phyloP scores from a whole-genome alignment of 2,113 vertebrate species.

The Oryzias melastigma region DNA sequence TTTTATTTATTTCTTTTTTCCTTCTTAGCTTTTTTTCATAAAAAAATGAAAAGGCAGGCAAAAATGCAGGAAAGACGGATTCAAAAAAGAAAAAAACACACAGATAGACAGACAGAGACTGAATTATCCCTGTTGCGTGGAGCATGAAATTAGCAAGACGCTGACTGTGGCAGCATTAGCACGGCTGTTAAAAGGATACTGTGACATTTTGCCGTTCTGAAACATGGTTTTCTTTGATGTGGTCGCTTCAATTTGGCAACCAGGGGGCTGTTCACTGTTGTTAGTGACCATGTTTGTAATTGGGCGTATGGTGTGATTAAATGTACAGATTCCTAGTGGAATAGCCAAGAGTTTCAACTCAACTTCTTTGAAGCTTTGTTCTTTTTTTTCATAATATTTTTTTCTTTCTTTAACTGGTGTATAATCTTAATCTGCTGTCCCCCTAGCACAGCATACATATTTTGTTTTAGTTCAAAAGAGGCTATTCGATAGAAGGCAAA shows the following conservation, averaged over 20 bases:
- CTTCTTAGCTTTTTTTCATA: conserved; percentile 16
- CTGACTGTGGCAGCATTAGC: conserved; percentile 72
- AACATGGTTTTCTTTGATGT: conserved; percentile 41
- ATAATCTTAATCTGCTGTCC: no score
- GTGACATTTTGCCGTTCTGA: conserved; percentile 54
- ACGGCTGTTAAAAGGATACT: conserved; percentile 65
- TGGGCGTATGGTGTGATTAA: neutral
- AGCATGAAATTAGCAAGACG: conserved; percentile 74
- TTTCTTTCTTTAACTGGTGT: neutral
- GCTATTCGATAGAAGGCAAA: no score
- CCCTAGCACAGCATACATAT: no score
- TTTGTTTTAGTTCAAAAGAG: no score
- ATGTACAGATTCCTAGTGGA: neutral
- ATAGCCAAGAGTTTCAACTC: conserved; percentile 12
- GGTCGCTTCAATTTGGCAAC: conserved; percentile 19
- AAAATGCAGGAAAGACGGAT: conserved; percentile 21
- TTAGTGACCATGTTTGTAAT: conserved; percentile 18
- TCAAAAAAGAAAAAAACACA: conserved; percentile 23
- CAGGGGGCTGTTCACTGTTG: conserved; percentile 19
- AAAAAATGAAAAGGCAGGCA: conserved; percentile 7
- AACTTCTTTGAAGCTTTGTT: neutral
- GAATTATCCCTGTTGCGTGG: conserved; percentile 70
- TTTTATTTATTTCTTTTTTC: conserved; percentile 5
- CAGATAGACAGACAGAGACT: conserved; percentile 60
- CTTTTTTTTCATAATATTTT: neutral